phyloP scores from a whole-genome alignment of 53 echinoderm and acorn worm genomes.

The Echinometra lucunter region DNA sequence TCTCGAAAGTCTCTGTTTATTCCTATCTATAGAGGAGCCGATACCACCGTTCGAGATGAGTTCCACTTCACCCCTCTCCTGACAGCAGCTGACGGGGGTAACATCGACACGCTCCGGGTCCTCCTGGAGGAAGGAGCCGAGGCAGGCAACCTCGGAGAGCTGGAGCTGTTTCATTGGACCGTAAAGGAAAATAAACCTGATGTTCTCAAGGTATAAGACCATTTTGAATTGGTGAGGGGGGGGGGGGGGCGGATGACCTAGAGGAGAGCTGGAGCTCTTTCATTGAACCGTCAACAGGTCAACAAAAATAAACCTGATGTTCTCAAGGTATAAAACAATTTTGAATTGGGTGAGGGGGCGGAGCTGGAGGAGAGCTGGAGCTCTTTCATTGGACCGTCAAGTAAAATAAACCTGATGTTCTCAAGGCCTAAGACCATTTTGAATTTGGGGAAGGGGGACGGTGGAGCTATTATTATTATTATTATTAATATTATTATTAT shows the following conservation, averaged over 20 bases:
- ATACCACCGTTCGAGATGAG: conserved; percentile 85
- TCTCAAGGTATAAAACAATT: no score
- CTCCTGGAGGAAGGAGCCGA: conserved; percentile 84
- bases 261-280: conserved; percentile 89
- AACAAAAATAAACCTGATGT: conserved; percentile 86
- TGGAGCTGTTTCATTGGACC: conserved; percentile 90
- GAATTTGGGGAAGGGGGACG: no score
- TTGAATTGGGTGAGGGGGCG: conserved; percentile 77
- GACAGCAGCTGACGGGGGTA: conserved; percentile 90
- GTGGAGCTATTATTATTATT: no score
- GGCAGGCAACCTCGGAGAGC: conserved; percentile 81
- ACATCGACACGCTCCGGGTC: conserved; percentile 83
- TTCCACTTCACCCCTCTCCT: conserved; percentile 96
- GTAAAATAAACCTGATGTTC: conserved; percentile 84
- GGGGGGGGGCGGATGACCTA: conserved; percentile 79
- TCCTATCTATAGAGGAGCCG: conserved; percentile 81
- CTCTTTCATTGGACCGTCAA: conserved; percentile 88
- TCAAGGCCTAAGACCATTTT: no score
- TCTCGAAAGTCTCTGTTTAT: no score
- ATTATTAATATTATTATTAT: no score
- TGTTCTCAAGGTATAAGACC: conserved; percentile 76
- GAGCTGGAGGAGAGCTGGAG: conserved; percentile 89
- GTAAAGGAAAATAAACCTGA: conserved; percentile 88
- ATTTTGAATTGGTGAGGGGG: not conserved
- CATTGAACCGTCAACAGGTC: conserved; percentile 88